Base-by-base conservation (phyloP, 2,888 invertebrate species). In the Cepaea hortensis region DNA sequence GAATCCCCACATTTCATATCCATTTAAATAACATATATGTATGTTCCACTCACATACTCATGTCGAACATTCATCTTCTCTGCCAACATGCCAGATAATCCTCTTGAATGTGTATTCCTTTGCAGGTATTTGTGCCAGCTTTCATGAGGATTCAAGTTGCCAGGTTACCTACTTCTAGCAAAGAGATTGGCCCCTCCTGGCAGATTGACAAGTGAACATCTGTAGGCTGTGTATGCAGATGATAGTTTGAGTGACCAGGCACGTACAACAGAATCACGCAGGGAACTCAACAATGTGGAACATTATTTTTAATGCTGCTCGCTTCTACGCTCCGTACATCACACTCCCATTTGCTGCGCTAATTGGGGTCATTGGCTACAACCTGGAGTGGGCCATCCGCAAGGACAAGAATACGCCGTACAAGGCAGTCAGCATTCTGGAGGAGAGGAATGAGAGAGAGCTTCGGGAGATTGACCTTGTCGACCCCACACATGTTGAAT, bases 301-400 rank as follows among this genome's bases (percentile, higher is more conserved):
- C 0, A 92, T 97, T 85, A 86, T 97, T 68, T 93, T 96, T 93
- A 95, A 96, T 87, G 95, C 96, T 84, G 90, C 97, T 48, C 95
- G 97, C 84, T 95, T 96, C 3, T 97, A 98, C 93, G 97, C 97
- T 0, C 97, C 97, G 0, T 96, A 96, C 90, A 95, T 98, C 68
- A 97, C 97, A 0, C 94, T 98, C 75, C 98, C 98, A 0, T 95
- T 97, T 89, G 98, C 98, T 0, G 97, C 96, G 0, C 95, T 97
- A 0, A 95, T 98, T 55, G 98, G 98, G 6, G 95, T 97, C 85
- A 95, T 98, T 91, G 98, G 98, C 55, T 98, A 98, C 94, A 97
- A 98, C 91, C 90, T 98, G 89, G 98, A 98, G 95, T 93, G 93
- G 82, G 88, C 92, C 48, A 84, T 95, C 3, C 93, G 94, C 73